Evolutionary conservation across 2,888 invertebrate genomes (phyloP), one percentile per base, ranked within the genome.

Genomic region (Fragum fragum): DNA sequence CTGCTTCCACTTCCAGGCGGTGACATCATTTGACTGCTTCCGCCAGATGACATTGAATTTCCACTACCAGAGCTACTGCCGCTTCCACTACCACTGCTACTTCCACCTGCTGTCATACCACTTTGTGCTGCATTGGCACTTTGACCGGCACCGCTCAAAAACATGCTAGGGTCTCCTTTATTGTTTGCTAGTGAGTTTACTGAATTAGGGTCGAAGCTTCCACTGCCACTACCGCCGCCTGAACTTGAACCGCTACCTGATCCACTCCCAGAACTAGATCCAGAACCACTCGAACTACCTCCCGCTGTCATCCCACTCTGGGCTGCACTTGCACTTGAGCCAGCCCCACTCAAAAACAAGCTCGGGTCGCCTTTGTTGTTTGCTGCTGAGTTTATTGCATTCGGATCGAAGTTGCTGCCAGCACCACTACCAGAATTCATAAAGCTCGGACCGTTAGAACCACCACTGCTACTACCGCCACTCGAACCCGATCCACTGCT

Each of bases 131-230:
- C 80, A 28, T 52, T 72, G 0, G 70, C 81, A 29, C 77, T 81
- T 16, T 74, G 73, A 42, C 82, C 82, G 36, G 76, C 76, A 47
- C 77, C 81, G 53, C 73, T 81, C 71, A 88, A 32, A 42, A 88
- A 88, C 21, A 74, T 42, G 23, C 76, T 71, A 14, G 88, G 88
- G 59, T 88, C 85, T 18, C 85, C 83, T 70, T 83, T 87, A 68
- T 88, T 88, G 52, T 85, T 81, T 18, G 83, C 79, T 11, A 81
- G 75, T 36, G 80, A 77, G 42, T 85, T 87, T 14, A 85, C 61
- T 1, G 83, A 57, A 42, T 74, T 83, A 16, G 87, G 87, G 71
- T 87, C 83, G 39, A 83, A 85, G 59, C 71, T 79, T 55, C 81
- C 81, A 47, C 73, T 63, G 26, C 75, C 36, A 29, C 81, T 70